Evolutionary conservation across 2,888 invertebrate species (phyloP).

Genomic region (Macrostomum cliftonense): DNA sequence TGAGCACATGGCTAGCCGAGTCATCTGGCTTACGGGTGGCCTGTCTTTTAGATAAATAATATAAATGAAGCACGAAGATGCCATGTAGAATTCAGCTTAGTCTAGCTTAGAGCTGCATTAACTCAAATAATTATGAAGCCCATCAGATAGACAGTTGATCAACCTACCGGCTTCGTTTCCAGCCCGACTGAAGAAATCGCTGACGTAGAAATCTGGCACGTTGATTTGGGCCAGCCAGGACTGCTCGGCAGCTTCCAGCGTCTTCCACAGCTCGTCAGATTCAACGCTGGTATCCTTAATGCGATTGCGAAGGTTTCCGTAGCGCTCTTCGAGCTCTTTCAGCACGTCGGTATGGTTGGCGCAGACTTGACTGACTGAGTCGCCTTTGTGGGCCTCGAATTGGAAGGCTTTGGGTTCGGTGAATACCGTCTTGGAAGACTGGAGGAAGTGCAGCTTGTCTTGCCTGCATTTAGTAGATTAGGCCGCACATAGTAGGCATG

Average conservation of each 20-base stretch:
- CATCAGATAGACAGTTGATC: too few relatives aligned
- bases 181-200: conserved; percentile 31
- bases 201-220: conserved; percentile 56
- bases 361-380: conserved; percentile 44
- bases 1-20: too few relatives aligned
- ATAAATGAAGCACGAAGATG: too few relatives aligned
- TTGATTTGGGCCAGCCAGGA: conserved; percentile 63
- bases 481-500: too few relatives aligned
- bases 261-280: conserved; percentile 80
- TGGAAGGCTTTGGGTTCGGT: conserved; percentile 42
- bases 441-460: conserved; percentile 67
- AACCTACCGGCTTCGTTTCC: too few relatives aligned
- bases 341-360: too few relatives aligned
- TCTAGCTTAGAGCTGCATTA: too few relatives aligned
- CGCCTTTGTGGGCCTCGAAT: conserved; percentile 56
- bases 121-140: too few relatives aligned
- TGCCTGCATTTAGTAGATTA: conserved; percentile 49
- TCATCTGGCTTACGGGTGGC: too few relatives aligned
- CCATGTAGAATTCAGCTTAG: too few relatives aligned
- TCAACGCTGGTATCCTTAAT: conserved; percentile 59
- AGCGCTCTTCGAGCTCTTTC: too few relatives aligned
- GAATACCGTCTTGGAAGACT: conserved; percentile 57
- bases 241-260: conserved; percentile 74
- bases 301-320: not conserved
- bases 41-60: too few relatives aligned